Evolutionary conservation across 2,888 invertebrate genomes (phyloP).

Genomic region (Drosophila gaucha): DNA sequence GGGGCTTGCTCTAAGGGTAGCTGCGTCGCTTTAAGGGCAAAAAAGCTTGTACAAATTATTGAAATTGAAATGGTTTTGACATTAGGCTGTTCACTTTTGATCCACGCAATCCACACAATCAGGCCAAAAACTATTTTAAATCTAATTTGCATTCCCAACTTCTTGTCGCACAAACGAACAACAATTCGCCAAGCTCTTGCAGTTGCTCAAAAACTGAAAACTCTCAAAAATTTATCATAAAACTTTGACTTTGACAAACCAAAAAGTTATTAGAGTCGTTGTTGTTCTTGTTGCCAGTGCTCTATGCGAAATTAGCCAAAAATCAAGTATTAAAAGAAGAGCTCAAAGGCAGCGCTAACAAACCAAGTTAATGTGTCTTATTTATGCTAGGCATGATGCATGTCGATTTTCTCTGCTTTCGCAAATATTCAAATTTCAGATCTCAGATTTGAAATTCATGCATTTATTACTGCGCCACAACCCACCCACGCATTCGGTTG

Average conservation of each 20-base stretch:
- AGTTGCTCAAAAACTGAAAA: conserved; percentile 17
- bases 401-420: conserved; percentile 46
- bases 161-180: conserved; percentile 24
- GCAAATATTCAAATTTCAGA: neutral
- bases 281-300: conserved; percentile 29
- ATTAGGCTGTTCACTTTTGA: conserved; percentile 55
- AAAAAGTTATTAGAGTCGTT: conserved; percentile 47
- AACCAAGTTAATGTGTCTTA: conserved; percentile 58
- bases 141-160: conserved; percentile 72
- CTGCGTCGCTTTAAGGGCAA: conserved; percentile 32
- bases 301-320: conserved; percentile 58
- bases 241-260: conserved; percentile 68
- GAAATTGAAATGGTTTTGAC: conserved; percentile 70
- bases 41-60: conserved; percentile 56
- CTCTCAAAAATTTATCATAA: conserved; percentile 65
- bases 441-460: conserved; percentile 32
- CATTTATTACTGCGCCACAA: conserved; percentile 38
- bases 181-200: conserved; percentile 21
- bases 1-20: conserved; percentile 12
- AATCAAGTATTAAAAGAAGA: conserved; percentile 3
- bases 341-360: conserved; percentile 39
- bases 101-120: conserved; percentile 47
- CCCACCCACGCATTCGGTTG: conserved; percentile 24
- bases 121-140: conserved; percentile 72
- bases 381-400: conserved; percentile 69